These are phyloP conservation scores for Pyrochroa serraticornis DNA, from an alignment of 2,888 invertebrate species.

Conservation along the genomic window DNA sequence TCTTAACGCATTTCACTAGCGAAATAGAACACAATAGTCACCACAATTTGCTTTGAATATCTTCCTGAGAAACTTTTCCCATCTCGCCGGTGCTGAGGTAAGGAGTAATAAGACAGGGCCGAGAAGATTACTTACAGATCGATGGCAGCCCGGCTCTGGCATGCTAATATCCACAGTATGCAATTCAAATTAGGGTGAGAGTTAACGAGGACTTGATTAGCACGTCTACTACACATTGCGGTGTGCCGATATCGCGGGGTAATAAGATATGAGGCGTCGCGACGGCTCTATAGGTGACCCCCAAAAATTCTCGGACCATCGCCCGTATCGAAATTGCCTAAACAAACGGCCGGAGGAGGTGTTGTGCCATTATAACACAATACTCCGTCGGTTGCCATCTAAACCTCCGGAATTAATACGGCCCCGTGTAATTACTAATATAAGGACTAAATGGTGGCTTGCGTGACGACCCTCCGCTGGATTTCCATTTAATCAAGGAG, in stretches of 20 bases:
- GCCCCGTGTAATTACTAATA: conserved; percentile 39
- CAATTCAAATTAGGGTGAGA: conserved; percentile 54
- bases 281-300: not conserved
- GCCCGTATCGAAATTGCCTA: not conserved
- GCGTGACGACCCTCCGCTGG: conserved; percentile 40
- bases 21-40: conserved; percentile 37
- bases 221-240: conserved; percentile 52
- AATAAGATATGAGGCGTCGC: conserved; percentile 36
- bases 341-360: conserved; percentile 10
- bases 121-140: conserved; percentile 52
- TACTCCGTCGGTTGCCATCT: conserved; percentile 13
- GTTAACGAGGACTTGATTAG: conserved; percentile 56
- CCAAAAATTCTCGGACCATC: not conserved
- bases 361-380: conserved; percentile 21
- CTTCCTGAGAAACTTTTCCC: conserved; percentile 38
- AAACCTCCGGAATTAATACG: conserved; percentile 38
- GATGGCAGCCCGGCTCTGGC: conserved; percentile 47
- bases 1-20: conserved; percentile 34
- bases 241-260: conserved; percentile 39
- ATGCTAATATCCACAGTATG: conserved; percentile 55
- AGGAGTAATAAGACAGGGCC: conserved; percentile 42
- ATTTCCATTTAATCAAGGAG: conserved; percentile 42
- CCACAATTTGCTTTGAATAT: conserved; percentile 38
- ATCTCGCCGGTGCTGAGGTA: conserved; percentile 30
- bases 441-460: conserved; percentile 39